Conservation (phyloP, 2,888 invertebrate species). For the Macropis europaea region DNA sequence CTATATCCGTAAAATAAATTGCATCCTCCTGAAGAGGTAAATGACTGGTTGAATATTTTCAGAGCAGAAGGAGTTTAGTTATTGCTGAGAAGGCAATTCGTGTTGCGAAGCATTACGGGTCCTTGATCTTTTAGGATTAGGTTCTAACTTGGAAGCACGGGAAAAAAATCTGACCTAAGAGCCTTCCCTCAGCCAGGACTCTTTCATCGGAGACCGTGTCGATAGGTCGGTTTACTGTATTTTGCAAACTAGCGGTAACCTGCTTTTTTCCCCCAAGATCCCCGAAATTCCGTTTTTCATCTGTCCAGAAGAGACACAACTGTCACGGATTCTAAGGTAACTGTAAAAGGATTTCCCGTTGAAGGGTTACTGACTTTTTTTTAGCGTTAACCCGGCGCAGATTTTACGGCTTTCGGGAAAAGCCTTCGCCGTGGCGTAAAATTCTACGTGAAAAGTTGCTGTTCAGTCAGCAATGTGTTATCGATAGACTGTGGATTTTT, state of each 20-base stretch:
- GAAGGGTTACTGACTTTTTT: conserved; percentile 47
- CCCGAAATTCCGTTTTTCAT: conserved; percentile 66
- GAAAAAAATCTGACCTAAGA: conserved; percentile 16
- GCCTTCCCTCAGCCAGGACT: background rate
- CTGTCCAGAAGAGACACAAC: conserved; percentile 34
- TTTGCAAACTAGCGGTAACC: conserved; percentile 66
- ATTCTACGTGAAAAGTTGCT: background rate
- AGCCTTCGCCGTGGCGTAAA: background rate
- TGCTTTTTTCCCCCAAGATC: conserved; percentile 41
- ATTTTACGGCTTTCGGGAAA: background rate
- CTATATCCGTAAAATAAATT: too few species aligned
- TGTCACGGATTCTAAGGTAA: conserved; percentile 60
- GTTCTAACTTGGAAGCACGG: background rate
- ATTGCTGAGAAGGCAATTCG: background rate
- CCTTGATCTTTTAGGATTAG: background rate
- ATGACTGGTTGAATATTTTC: background rate
- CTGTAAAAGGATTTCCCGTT: conserved; percentile 54
- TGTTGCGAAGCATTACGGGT: background rate
- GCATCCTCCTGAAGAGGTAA: too few species aligned
- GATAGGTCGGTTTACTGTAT: conserved; percentile 56
- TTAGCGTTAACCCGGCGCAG: conserved; percentile 1
- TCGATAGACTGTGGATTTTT: too few species aligned
- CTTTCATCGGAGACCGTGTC: conserved; percentile 53
- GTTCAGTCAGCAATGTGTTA: too few species aligned
- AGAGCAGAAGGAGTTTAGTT: background rate